Evolutionary conservation across 2,888 invertebrate species (phyloP), one percentile per base, ranked within the genome.

Genomic region (Atethmia centrago): DNA sequence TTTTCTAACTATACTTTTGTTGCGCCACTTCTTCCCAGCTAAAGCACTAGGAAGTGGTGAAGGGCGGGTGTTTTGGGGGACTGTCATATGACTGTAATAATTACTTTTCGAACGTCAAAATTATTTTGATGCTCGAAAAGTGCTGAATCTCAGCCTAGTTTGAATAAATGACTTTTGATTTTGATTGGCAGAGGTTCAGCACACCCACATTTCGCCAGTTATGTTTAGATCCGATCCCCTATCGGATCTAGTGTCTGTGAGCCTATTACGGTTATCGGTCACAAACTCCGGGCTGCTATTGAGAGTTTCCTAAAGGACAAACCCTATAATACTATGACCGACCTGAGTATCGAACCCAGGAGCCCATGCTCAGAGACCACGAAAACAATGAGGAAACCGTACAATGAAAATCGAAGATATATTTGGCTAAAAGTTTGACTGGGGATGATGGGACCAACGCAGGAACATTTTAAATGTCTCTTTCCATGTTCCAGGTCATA

Each of bases 401-500:
- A 42, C 42, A 14, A 28, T 16, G 19, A 56, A 56, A 16, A 19
- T 28, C 28, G 3, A 3, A 56, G 59, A 9, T 59, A 59, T 59
- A n/a, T 40, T 16, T 40, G 40, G 4, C 16, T 19, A 28, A 42
- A 40, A 55, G 9, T 19, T 56, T 31, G 9, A 31, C 55, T 19
- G 19, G 9, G 0, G 28, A 55, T 28, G 28, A 28, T 28, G 8
- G 9, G 25, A 31, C 25, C 55, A 28, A 55, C 3, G 19, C 19
- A 36, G 10, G n/a, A 36, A 31, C 31, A 31, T 7, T 56, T 19
- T 0, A 14, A 31, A 12, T 1, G 0, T 14, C 7, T 40, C 0
- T 42, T 16, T 3, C n/a, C 1, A 55, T 85, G 73, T 78, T 80
- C 36, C 79, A 95, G 95, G 91, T 28, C 67, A 67, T 4, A 84